phyloP scores from a whole-genome alignment of 2,888 invertebrate genomes.

The Mythimna ferrago region DNA sequence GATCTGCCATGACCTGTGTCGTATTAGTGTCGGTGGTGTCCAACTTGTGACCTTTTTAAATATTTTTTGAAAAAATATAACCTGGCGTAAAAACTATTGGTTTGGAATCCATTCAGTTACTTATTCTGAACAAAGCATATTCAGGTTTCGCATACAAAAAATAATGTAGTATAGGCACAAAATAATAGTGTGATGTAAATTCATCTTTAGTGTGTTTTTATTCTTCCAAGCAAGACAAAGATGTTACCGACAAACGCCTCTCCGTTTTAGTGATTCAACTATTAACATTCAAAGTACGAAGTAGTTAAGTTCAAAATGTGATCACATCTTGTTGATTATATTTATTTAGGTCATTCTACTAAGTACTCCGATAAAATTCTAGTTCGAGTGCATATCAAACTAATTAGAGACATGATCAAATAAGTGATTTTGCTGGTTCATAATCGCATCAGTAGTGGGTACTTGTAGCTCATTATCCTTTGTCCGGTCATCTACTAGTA shows the following conservation, averaged over 20 bases:
- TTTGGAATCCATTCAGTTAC: too few relatives aligned
- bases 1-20: too few relatives aligned
- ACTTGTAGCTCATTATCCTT: constrained; percentile 42
- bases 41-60: too few relatives aligned
- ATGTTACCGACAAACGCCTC: not conserved
- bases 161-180: too few relatives aligned
- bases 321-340: constrained; percentile 15
- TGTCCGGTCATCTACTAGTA: constrained; percentile 60
- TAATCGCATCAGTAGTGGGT: constrained; percentile 17
- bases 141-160: too few relatives aligned
- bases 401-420: constrained; percentile 23
- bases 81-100: too few relatives aligned
- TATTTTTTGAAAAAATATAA: too few relatives aligned
- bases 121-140: too few relatives aligned
- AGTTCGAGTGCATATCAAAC: constrained; percentile 10
- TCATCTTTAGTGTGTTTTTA: not conserved
- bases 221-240: not conserved
- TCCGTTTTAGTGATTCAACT: not conserved
- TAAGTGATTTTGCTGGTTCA: constrained; percentile 25
- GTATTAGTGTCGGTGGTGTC: too few relatives aligned
- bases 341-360: constrained; percentile 11
- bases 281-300: not conserved
- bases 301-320: too few relatives aligned
- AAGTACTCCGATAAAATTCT: constrained; percentile 10
- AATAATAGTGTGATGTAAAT: not conserved